Evolutionary conservation across 1,140 invertebrate species (phyloP).

Genomic region (Bradysia coprophila): DNA sequence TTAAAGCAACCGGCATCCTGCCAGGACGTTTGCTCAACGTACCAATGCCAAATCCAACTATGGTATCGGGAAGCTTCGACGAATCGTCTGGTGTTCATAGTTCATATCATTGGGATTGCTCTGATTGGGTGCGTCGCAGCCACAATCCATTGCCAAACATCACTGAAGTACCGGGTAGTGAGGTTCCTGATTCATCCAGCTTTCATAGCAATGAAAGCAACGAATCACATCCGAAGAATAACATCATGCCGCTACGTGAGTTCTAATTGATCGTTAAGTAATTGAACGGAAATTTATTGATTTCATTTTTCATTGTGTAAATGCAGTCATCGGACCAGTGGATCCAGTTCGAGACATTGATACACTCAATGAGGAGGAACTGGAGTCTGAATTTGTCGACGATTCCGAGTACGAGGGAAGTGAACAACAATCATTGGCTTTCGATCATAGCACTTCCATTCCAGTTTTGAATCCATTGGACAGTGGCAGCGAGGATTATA

Average conservation of each 20-base stretch:
- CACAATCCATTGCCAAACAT: conserved; percentile 77
- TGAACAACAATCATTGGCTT: conserved; percentile 31
- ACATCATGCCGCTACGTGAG: conserved; percentile 8
- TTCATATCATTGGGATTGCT: conserved; percentile 93
- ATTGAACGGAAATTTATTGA: too few relatives aligned
- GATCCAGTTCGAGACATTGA: conserved; percentile 30
- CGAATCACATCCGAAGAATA: conserved; percentile 38
- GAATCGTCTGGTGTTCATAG: conserved; percentile 23
- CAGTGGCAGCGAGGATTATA: conserved; percentile 40
- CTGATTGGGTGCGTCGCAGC: conserved; percentile 74
- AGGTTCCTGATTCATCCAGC: conserved; percentile 77
- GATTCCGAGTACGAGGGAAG: conserved; percentile 44
- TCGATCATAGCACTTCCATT: conserved; percentile 26
- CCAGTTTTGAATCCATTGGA: conserved; percentile 39
- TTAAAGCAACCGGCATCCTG: conserved; percentile 1
- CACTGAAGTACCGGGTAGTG: conserved; percentile 76
- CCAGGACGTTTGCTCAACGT: conserved; percentile 3
- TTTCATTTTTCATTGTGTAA: background rate
- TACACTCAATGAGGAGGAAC: conserved; percentile 39
- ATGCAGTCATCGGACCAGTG: conserved; percentile 13
- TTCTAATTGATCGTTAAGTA: too few relatives aligned
- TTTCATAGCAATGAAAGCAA: conserved; percentile 79
- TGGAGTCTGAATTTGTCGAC: conserved; percentile 48
- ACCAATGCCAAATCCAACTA: conserved; percentile 1
- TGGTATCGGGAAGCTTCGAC: background rate